Evolutionary conservation across 1,140 invertebrate species (phyloP).

Genomic region (Drosophila bocqueti): DNA sequence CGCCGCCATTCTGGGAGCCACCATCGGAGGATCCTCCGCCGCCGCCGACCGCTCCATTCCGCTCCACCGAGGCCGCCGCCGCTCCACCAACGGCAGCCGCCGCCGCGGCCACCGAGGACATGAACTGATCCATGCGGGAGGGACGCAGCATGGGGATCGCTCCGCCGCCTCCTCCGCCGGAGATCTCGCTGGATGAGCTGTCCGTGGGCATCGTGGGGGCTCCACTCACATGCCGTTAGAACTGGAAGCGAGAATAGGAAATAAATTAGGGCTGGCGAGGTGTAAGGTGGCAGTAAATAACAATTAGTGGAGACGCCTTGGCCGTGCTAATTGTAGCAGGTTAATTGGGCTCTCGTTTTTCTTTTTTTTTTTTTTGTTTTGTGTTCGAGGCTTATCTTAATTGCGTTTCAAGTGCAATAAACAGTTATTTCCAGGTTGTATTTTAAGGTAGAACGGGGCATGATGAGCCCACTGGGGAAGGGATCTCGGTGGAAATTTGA

Average conservation of each 20-base stretch:
- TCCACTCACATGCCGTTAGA: conserved; percentile 72
- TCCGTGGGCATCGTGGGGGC: conserved; percentile 78
- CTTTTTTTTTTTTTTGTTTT: not conserved
- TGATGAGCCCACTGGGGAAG: not conserved
- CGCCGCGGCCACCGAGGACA: conserved; percentile 84
- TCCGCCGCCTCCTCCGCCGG: conserved; percentile 60
- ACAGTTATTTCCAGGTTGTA: conserved; percentile 40
- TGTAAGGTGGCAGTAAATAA: conserved; percentile 48
- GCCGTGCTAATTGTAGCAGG: conserved; percentile 61
- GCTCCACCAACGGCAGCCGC: conserved; percentile 48
- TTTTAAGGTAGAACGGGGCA: conserved; percentile 43
- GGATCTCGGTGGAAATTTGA: not conserved
- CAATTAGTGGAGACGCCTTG: conserved; percentile 70
- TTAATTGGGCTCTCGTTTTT: conserved; percentile 49
- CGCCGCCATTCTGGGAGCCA: conserved; percentile 84
- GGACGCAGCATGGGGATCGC: conserved; percentile 78
- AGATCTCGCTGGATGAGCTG: conserved; percentile 63
- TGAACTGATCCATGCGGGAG: conserved; percentile 87
- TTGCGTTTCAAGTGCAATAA: conserved; percentile 73
- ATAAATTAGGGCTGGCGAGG: conserved; percentile 4
- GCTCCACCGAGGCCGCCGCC: conserved; percentile 25
- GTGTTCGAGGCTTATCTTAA: conserved; percentile 66
- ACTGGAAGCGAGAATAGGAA: conserved; percentile 30
- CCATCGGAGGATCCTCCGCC: conserved; percentile 45
- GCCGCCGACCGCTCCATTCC: conserved; percentile 8